phyloP scores from a whole-genome alignment of 2,113 vertebrate species.

The Prochilodus magdalenae region DNA sequence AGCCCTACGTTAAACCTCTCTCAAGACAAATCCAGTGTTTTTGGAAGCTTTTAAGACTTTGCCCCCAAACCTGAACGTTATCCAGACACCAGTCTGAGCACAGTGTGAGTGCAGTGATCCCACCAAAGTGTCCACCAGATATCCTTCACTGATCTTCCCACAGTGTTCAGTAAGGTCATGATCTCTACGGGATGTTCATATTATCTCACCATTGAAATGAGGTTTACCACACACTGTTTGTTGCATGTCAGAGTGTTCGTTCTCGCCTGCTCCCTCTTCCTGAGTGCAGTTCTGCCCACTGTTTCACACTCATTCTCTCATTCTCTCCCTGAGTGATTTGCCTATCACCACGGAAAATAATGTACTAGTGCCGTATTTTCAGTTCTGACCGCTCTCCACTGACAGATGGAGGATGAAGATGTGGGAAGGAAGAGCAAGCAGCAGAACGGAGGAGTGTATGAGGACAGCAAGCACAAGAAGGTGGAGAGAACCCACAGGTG shows the following conservation, averaged over 20 bases:
- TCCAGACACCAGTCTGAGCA: conserved; percentile 61
- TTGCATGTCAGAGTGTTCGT: conserved; percentile 39
- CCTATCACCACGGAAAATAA: neutral
- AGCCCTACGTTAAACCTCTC: neutral
- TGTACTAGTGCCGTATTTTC: neutral
- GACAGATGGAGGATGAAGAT: conserved; percentile 80
- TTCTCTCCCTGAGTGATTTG: neutral
- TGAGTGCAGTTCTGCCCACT: conserved; percentile 23
- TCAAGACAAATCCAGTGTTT: neutral
- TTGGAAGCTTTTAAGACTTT: neutral
- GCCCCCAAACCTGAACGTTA: conserved; percentile 67
- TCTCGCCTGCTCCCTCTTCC: conserved; percentile 55
- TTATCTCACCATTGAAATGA: conserved; percentile 15
- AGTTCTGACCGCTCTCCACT: conserved; percentile 16
- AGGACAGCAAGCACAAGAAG: conserved; percentile 85
- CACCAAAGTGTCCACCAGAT: conserved; percentile 38
- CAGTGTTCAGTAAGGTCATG: conserved; percentile 22
- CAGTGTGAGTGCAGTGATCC: conserved; percentile 57
- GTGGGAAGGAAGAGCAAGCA: conserved; percentile 81
- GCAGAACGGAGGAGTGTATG: conserved; percentile 87
- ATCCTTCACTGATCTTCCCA: neutral
- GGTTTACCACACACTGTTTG: neutral
- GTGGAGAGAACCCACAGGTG: conserved; percentile 90
- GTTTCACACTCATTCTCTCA: conserved; percentile 7
- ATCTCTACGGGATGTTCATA: neutral